These are phyloP conservation scores for Temnothorax nylanderi DNA, from an alignment of 1,140 invertebrate genomes.

Conservation along the genomic window DNA sequence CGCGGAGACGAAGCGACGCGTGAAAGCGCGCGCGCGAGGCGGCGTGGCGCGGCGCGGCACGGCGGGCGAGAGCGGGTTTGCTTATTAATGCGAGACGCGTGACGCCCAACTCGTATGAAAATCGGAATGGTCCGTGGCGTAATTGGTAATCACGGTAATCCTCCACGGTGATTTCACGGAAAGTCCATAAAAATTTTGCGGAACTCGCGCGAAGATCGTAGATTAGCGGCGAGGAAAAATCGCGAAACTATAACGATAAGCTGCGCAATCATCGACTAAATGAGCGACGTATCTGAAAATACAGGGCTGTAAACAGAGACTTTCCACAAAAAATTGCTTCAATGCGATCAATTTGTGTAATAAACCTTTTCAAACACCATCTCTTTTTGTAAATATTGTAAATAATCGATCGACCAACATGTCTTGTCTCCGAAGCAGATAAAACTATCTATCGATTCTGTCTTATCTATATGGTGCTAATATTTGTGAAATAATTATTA, in stretches of 20 bases:
- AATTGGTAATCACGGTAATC: conserved; percentile 54
- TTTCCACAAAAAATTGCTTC: not conserved
- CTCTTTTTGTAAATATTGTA: not conserved
- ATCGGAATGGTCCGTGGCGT: conserved; percentile 34
- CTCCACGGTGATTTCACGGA: conserved; percentile 22
- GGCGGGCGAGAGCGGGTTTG: not conserved
- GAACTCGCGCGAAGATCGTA: conserved; percentile 3
- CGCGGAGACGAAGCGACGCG: conserved; percentile 9
- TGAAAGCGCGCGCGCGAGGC: conserved; percentile 30
- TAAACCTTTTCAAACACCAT: not conserved
- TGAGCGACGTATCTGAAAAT: not conserved
- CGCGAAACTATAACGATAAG: not conserved
- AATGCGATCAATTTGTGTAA: not conserved
- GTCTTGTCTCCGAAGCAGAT: not conserved
- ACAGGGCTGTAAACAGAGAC: not conserved
- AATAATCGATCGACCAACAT: not conserved
- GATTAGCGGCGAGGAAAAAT: conserved; percentile 6
- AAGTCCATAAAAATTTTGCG: not conserved
- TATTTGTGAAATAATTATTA: conserved; percentile 1
- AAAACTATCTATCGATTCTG: not conserved
- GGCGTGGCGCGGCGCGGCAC: no score
- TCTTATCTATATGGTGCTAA: not conserved
- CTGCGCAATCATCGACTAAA: not conserved
- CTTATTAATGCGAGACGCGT: conserved; percentile 32
- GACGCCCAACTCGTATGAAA: conserved; percentile 18